Base-by-base conservation (phyloP, 2,888 invertebrate genomes). In the Alviniconcha strummeri region DNA sequence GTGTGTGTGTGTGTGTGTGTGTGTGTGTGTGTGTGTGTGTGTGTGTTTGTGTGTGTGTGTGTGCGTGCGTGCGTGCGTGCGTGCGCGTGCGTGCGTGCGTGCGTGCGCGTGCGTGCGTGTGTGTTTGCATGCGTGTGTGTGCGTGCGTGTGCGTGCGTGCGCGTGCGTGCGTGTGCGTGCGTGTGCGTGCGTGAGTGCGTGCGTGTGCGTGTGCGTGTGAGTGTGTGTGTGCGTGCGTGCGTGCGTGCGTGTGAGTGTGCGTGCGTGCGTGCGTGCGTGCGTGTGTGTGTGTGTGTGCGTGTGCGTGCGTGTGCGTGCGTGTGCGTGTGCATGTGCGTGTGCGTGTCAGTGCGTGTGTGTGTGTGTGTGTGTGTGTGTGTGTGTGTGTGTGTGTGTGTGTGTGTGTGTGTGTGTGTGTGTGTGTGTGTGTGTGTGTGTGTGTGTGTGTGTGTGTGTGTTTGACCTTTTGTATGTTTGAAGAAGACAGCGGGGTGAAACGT, bases 401-500 rank as follows among this genome's bases (percentile, higher is more conserved):
- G 15, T 52, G 54, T 7, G 15, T 75, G 54, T 36, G 3, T 52
- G 54, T 75, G 15, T 75, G 56, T 75, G 3, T 75, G 54, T 75
- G n/a, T 64, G 54, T 64, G 52, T 64, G 8, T 57, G 52, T 64
- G 54, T 36, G 17, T 52, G 75, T 75, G 52, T 56, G 60, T 77
- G 7, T 78, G 78, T 78, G 78, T 78, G 78, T 57, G 78, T 78
- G 60, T 56, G 78, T 78, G 56, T 56, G 78, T 69, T 11, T 69
- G 69, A 36, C 36, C 36, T 36, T 36, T 36, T 36, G 36, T 36
- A 36, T 36, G 36, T 36, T 36, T 36, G 36, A 3, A 36, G 36
- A 36, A 36, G 36, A 36, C 3, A 36, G 36, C 36, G 36, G 36
- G 36, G 36, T 36, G 36, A 36, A 3, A 36, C 36, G 36, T 36